Percentiles rank a stretch among this genome's conserved stretches.
Evolutionary conservation across 2,113 vertebrate genomes (phyloP).

Genomic region (Erythrocercus mccallii): DNA sequence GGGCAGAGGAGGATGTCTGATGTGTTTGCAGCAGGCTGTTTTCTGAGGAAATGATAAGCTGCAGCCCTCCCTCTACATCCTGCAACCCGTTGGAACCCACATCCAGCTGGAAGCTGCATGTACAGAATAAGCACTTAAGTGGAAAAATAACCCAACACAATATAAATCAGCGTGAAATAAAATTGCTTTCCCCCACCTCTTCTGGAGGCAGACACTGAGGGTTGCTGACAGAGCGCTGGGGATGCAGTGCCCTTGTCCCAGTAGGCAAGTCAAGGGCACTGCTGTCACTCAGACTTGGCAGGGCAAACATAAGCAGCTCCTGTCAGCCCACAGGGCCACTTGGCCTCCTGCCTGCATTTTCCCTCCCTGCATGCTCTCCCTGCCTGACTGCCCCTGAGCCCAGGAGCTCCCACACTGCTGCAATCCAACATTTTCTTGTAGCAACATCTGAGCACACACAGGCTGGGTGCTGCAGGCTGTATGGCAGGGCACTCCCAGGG

Average conservation of each 20-base stretch:
- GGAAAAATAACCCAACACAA: accelerated
- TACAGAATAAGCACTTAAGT: neutral
- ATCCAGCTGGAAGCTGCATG: neutral
- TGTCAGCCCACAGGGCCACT: neutral
- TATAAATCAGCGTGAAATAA: neutral
- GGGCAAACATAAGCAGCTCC: neutral
- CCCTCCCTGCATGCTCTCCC: neutral
- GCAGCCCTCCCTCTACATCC: neutral
- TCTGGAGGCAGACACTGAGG: neutral
- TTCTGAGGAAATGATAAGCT: neutral
- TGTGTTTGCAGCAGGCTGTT: neutral
- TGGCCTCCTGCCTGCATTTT: neutral
- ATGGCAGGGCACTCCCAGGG: neutral
- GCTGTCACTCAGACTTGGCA: neutral
- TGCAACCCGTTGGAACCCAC: neutral
- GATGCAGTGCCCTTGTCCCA: accelerated
- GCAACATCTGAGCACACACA: neutral
- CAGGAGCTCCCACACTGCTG: neutral
- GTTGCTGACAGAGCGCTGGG: neutral
- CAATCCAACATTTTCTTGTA: neutral
- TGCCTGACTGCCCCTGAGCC: neutral
- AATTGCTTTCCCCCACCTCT: neutral
- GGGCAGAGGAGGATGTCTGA: neutral
- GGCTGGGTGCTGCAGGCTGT: neutral
- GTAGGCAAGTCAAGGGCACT: neutral